Percentiles rank a stretch among this genome's conserved stretches.
These are phyloP conservation scores for Tenthredo livida DNA, from an alignment of 2,888 invertebrate genomes.

Conservation along the genomic window DNA sequence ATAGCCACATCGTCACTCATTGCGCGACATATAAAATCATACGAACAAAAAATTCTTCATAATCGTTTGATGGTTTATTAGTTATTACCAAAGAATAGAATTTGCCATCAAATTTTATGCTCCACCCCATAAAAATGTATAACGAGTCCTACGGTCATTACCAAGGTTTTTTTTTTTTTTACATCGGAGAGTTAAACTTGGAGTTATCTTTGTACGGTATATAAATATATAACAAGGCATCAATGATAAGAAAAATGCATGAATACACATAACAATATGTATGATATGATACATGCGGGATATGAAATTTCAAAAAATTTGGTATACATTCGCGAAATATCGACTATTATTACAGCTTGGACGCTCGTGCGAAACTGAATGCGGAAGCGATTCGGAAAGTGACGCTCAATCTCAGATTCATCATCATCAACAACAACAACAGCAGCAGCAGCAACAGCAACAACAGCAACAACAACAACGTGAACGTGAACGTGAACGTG, in stretches of 20 bases:
- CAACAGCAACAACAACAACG: slow-evolving; percentile 60
- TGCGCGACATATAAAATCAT: background rate
- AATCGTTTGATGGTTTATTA: background rate
- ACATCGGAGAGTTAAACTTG: too few relatives aligned
- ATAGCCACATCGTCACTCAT: background rate
- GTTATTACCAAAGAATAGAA: background rate
- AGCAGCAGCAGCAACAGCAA: background rate
- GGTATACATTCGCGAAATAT: background rate
- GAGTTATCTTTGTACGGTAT: too few relatives aligned
- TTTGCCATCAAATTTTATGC: background rate
- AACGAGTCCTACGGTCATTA: too few relatives aligned
- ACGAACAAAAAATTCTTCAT: too few relatives aligned
- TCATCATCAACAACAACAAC: slow-evolving; percentile 25
- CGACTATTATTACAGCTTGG: slow-evolving; percentile 60
- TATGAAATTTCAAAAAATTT: too few relatives aligned
- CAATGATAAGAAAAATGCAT: too few relatives aligned
- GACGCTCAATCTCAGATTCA: slow-evolving; percentile 59
- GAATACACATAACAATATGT: too few relatives aligned
- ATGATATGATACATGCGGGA: too few relatives aligned
- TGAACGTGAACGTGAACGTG: slow-evolving; percentile 65
- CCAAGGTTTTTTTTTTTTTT: too few relatives aligned
- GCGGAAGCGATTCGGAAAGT: slow-evolving; percentile 57
- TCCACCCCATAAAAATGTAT: too few relatives aligned
- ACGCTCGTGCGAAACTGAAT: slow-evolving; percentile 65
- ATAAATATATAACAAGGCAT: too few relatives aligned